These are phyloP conservation scores for Galerucella pusilla DNA, from an alignment of 2,888 invertebrate genomes.

Conservation along the genomic window DNA sequence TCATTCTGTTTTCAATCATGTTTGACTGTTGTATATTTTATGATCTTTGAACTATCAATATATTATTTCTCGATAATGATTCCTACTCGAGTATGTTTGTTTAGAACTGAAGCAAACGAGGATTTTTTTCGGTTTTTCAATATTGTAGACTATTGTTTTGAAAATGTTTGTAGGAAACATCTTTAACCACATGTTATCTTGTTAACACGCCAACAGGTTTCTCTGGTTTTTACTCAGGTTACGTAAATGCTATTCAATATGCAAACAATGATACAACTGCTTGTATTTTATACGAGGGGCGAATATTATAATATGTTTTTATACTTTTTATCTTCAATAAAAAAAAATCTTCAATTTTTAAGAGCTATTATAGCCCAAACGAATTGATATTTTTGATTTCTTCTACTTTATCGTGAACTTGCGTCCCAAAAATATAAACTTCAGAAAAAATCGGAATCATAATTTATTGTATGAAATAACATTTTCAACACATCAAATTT, in stretches of 20 bases:
- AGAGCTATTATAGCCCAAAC: too few species aligned
- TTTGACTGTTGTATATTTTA: constrained; percentile 12
- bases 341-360: too few species aligned
- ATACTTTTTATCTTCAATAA: too few species aligned
- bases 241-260: neutral
- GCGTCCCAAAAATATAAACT: too few species aligned
- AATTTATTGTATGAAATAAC: too few species aligned
- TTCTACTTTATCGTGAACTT: too few species aligned
- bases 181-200: neutral
- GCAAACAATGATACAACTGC: neutral
- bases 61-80: constrained; percentile 13
- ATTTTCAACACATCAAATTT: too few species aligned
- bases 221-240: neutral
- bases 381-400: too few species aligned
- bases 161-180: constrained; percentile 5
- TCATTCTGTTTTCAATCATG: constrained; percentile 16
- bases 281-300: neutral
- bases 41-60: constrained; percentile 23
- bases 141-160: neutral
- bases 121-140: neutral
- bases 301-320: neutral
- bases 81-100: constrained; percentile 5
- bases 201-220: neutral
- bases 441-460: too few species aligned
- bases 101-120: neutral